Base-by-base conservation (phyloP, 2,888 invertebrate genomes). In the Pyrgus malvae region DNA sequence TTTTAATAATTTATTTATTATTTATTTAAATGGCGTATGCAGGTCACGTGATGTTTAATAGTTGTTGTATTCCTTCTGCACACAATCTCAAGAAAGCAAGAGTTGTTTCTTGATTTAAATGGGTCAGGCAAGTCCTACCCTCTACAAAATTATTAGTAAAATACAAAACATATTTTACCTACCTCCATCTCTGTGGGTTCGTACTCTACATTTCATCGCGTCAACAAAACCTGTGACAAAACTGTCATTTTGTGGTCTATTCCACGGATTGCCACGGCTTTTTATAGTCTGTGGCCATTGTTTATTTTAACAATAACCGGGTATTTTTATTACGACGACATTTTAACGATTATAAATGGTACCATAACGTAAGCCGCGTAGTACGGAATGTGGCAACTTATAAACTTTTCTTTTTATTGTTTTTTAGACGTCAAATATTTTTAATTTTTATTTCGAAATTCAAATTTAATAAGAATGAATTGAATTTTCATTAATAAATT, bases 271-370 rank as follows among this genome's bases (percentile, higher is more conserved):
- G 79, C 80, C 69, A 72, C 74, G 69, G 65, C 73, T 72, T 70
- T 82, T 86, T 83, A 86, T 80, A 78, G 78, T 80, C 78, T 60
- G 72, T 60, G 61, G 35, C 81, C 75, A 86, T 89, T 89, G 88
- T 89, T 86, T 88, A 86, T 88, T 80, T 70, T 78, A 85, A 89
- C 89, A 88, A 89, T 89, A 86, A 82, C 80, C 67, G 65, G 73
- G 72, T 76, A 79, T 78, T 86, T 73, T 85, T 84, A 84, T 76
- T 75, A 70, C 73, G 72, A 59, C 63, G 83, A 83, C 83, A 70
- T 74, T 82, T 85, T 85, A 79, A 85, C 76, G 81, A 77, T 82
- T 78, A 86, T 79, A 73, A 78, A 87, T 79, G 80, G 79, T 69
- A 62, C 62, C 62, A 68, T 66, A 67, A 75, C 69, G 63, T 63